These are phyloP conservation scores for Papilio aristodemus DNA, from an alignment of 1,140 invertebrate species.

Conservation along the genomic window DNA sequence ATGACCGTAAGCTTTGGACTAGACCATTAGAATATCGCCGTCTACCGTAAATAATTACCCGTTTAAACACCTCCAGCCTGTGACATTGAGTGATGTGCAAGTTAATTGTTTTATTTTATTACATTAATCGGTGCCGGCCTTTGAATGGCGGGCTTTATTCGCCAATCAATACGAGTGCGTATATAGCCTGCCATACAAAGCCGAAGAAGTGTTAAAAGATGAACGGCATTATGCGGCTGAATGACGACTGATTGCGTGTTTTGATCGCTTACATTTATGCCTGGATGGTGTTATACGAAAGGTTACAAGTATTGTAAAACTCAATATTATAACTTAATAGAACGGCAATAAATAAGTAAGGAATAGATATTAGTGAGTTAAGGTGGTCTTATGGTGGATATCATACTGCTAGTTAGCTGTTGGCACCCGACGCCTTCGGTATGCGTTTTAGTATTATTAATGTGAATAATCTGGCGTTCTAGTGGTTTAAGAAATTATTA, in stretches of 20 bases:
- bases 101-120: slow-evolving; percentile 30
- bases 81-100: slow-evolving; percentile 23
- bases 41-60: neutral
- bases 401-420: too few relatives aligned
- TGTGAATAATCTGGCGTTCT: too few relatives aligned
- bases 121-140: neutral
- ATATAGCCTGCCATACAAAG: slow-evolving; percentile 46
- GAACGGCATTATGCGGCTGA: slow-evolving; percentile 57
- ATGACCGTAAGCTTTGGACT: neutral
- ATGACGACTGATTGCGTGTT: slow-evolving; percentile 61
- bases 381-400: too few relatives aligned
- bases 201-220: slow-evolving; percentile 56
- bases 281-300: slow-evolving; percentile 40
- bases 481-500: too few relatives aligned
- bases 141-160: slow-evolving; percentile 40
- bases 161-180: slow-evolving; percentile 45
- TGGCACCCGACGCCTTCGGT: too few relatives aligned
- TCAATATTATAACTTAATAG: neutral
- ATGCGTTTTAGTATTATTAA: too few relatives aligned
- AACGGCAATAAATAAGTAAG: neutral
- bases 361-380: too few relatives aligned
- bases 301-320: neutral
- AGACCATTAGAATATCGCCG: neutral
- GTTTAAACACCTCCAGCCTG: neutral
- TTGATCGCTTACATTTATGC: slow-evolving; percentile 44